phyloP scores from a whole-genome alignment of 2,797 vertebrate species.

The Enteromius unitaeniatus region DNA sequence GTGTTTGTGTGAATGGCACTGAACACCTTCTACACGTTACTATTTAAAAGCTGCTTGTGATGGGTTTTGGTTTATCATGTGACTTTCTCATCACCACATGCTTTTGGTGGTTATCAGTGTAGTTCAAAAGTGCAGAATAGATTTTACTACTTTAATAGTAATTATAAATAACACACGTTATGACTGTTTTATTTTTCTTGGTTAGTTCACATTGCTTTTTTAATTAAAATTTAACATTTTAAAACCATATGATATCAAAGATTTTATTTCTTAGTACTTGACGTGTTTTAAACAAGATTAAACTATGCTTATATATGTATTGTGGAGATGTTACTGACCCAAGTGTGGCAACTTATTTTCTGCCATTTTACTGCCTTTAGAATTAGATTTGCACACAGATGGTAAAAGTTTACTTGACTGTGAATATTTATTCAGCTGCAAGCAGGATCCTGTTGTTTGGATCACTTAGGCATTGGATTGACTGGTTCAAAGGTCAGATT shows the following conservation, averaged over 20 bases:
- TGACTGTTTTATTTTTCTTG: not conserved
- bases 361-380: conserved; percentile 14
- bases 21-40: no score
- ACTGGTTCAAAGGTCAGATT: conserved; percentile 57
- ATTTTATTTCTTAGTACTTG: not conserved
- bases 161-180: not conserved
- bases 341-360: conserved; percentile 20
- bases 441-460: conserved; percentile 51
- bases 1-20: no score
- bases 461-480: conserved; percentile 51
- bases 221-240: not conserved
- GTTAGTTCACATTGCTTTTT: not conserved
- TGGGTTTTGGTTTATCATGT: no score
- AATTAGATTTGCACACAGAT: conserved; percentile 52
- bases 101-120: no score
- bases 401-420: conserved; percentile 51
- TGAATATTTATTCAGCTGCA: conserved; percentile 64
- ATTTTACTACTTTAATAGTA: no score
- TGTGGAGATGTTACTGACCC: not conserved
- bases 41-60: no score
- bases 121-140: no score
- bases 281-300: not conserved
- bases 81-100: no score
- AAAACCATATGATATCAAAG: not conserved
- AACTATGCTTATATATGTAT: not conserved